Percentiles rank a stretch among this genome's conserved stretches.
Conservation (phyloP, 2,888 invertebrate genomes). For the Harpagoxenus sublaevis region DNA sequence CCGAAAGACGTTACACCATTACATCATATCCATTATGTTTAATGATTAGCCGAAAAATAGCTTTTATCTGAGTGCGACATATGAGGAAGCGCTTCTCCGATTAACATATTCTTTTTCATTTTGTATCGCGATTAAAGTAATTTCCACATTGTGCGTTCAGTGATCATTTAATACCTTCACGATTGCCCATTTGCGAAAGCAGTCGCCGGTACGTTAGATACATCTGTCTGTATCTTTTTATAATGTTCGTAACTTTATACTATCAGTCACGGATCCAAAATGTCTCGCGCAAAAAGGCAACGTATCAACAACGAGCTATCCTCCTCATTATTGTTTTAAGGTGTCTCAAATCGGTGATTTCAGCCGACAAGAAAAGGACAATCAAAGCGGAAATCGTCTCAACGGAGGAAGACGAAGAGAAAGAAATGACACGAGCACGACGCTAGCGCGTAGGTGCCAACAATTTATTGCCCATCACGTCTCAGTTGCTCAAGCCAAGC, state of each 20-base stretch:
- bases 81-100: not conserved
- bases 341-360: slow-evolving; percentile 70
- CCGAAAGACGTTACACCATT: slow-evolving; percentile 7
- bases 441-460: slow-evolving; percentile 80
- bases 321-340: slow-evolving; percentile 75
- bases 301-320: slow-evolving; percentile 70
- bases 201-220: not conserved
- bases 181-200: slow-evolving; percentile 7
- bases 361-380: slow-evolving; percentile 59
- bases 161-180: not conserved
- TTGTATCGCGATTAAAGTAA: not conserved
- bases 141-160: not conserved
- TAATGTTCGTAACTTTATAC: slow-evolving; percentile 69
- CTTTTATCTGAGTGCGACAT: not conserved
- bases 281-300: slow-evolving; percentile 65
- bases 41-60: slow-evolving; percentile 14
- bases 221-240: slow-evolving; percentile 9
- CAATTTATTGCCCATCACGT: slow-evolving; percentile 80
- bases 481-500: slow-evolving; percentile 71
- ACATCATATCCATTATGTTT: not conserved
- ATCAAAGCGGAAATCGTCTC: slow-evolving; percentile 28
- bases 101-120: not conserved
- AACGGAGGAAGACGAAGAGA: slow-evolving; percentile 6
- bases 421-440: slow-evolving; percentile 40
- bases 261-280: slow-evolving; percentile 73